Percentiles rank a stretch among this genome's conserved stretches.
These are phyloP conservation scores for Cervus canadensis DNA, from an alignment of 2,113 vertebrate genomes.

Conservation along the genomic window DNA sequence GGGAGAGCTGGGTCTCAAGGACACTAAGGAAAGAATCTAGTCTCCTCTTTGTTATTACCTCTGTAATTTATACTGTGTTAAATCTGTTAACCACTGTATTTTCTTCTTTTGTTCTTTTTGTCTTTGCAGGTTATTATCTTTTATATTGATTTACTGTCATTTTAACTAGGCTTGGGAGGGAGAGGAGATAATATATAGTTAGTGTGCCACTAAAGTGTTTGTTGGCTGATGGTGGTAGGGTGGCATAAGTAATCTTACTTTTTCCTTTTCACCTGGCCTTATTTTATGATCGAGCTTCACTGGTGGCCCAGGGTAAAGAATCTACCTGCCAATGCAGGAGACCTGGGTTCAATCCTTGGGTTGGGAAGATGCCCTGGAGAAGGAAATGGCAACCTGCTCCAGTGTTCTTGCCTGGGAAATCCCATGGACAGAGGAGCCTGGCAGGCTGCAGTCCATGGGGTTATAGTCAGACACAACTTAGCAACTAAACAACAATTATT, in stretches of 20 bases:
- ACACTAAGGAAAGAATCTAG: not conserved
- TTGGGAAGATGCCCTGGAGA: not conserved
- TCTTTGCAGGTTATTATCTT: not conserved
- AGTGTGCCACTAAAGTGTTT: not conserved
- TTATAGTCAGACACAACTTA: not conserved
- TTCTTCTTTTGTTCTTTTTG: not conserved
- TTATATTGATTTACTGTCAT: not conserved
- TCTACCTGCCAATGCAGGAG: not conserved
- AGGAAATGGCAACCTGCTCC: not conserved
- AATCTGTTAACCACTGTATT: not conserved
- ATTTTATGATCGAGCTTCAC: not conserved
- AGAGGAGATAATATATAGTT: not conserved
- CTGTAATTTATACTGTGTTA: not conserved
- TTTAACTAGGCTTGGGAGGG: not conserved
- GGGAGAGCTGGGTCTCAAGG: not conserved
- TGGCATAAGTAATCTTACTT: not conserved
- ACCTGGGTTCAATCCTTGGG: rapidly evolving
- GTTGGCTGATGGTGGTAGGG: not conserved
- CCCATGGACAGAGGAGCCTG: not conserved
- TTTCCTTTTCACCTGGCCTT: not conserved
- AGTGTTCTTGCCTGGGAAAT: not conserved
- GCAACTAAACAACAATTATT: not conserved
- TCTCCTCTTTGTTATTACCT: not conserved
- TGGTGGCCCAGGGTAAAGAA: not conserved
- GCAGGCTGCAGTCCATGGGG: not conserved